Evolutionary conservation across 2,888 invertebrate species (phyloP).

Genomic region (Eucera pruinosa): DNA sequence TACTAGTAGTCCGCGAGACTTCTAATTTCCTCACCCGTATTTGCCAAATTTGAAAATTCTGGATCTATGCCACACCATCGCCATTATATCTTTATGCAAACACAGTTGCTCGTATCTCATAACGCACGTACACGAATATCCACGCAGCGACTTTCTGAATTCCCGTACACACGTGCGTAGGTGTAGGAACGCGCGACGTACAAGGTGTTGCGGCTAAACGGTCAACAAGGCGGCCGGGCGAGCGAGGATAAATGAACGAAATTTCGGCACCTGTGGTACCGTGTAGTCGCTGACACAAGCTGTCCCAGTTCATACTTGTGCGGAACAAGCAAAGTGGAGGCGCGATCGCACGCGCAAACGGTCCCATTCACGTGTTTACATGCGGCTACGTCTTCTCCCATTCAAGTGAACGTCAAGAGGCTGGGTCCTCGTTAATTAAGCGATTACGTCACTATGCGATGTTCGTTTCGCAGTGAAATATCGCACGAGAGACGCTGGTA

Average conservation of each 20-base stretch:
- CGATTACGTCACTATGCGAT: constrained; percentile 60
- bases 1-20: too few relatives aligned
- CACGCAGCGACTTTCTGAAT: background rate
- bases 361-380: constrained; percentile 44
- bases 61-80: too few relatives aligned
- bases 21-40: too few relatives aligned
- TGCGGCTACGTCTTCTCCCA: constrained; percentile 20
- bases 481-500: constrained; percentile 25
- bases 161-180: constrained; percentile 16
- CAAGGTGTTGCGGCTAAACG: constrained; percentile 68
- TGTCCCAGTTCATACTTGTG: constrained; percentile 52
- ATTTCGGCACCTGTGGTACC: constrained; percentile 66
- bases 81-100: too few relatives aligned
- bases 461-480: constrained; percentile 57
- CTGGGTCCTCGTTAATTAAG: constrained; percentile 61
- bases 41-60: too few relatives aligned
- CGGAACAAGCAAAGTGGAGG: constrained; percentile 5
- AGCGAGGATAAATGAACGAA: constrained; percentile 69
- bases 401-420: constrained; percentile 38
- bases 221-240: constrained; percentile 63
- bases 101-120: too few relatives aligned
- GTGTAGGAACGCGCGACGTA: constrained; percentile 50
- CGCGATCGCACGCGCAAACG: constrained; percentile 10
- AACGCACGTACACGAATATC: background rate
- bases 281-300: constrained; percentile 45